Percentiles rank a stretch among this genome's conserved stretches.
phyloP scores from a whole-genome alignment of 2,888 invertebrate genomes.

The Drosophila sordidapex region DNA sequence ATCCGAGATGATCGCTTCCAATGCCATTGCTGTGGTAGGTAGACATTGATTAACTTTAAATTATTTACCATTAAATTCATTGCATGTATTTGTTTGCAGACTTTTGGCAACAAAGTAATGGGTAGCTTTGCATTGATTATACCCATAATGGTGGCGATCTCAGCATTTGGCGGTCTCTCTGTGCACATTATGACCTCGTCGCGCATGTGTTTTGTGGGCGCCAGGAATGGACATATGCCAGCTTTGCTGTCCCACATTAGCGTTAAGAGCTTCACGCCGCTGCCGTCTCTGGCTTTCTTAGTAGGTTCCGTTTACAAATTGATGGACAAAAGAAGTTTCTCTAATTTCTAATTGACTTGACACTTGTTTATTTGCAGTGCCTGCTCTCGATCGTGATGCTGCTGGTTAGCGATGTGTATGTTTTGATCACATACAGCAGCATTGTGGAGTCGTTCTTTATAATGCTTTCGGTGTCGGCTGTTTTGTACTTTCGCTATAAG shows the following conservation, averaged over 20 bases:
- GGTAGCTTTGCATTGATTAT: slow-evolving; percentile 91
- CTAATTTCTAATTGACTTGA: slow-evolving; percentile 40
- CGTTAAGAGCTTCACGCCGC: slow-evolving; percentile 90
- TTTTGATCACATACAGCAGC: slow-evolving; percentile 95
- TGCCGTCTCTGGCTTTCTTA: slow-evolving; percentile 93
- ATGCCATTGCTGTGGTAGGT: slow-evolving; percentile 97
- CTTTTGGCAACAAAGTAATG: slow-evolving; percentile 92
- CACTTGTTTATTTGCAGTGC: slow-evolving; percentile 87
- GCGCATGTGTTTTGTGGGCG: slow-evolving; percentile 96
- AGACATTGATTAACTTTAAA: background rate
- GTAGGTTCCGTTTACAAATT: slow-evolving; percentile 86
- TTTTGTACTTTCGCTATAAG: slow-evolving; percentile 93
- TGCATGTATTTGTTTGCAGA: slow-evolving; percentile 86
- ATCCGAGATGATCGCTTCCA: slow-evolving; percentile 92
- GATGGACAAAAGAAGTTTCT: slow-evolving; percentile 42
- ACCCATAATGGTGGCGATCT: slow-evolving; percentile 96
- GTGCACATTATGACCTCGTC: slow-evolving; percentile 98
- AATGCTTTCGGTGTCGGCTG: slow-evolving; percentile 92
- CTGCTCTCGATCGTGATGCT: slow-evolving; percentile 93
- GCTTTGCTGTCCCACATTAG: slow-evolving; percentile 92
- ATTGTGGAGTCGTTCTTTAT: slow-evolving; percentile 97
- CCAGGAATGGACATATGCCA: slow-evolving; percentile 95
- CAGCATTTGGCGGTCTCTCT: slow-evolving; percentile 96
- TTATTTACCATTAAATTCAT: slow-evolving; percentile 2
- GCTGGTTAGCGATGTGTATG: slow-evolving; percentile 92